These are phyloP conservation scores for Thera obeliscata DNA, from an alignment of 2,888 invertebrate genomes.

Conservation along the genomic window DNA sequence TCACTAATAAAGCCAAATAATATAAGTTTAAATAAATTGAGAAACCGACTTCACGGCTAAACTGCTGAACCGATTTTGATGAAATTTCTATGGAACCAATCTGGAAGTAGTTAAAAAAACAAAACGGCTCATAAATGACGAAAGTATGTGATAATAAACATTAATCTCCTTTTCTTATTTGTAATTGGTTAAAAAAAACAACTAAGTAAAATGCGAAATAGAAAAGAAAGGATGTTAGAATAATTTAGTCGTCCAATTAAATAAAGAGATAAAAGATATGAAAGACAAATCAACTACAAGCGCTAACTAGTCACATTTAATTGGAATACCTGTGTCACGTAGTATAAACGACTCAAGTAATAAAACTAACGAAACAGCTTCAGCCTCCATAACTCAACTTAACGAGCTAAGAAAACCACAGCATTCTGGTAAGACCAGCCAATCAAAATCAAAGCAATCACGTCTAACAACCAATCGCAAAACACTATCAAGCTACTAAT, in stretches of 20 bases:
- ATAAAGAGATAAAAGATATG: background rate
- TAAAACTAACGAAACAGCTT: constrained; percentile 17
- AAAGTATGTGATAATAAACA: too few relatives aligned
- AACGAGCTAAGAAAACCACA: constrained; percentile 25
- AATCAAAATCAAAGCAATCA: constrained; percentile 23
- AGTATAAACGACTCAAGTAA: constrained; percentile 21
- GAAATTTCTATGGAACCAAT: too few relatives aligned
- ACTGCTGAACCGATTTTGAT: too few relatives aligned
- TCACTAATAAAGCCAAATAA: background rate
- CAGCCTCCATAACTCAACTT: constrained; percentile 14
- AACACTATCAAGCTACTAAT: constrained; percentile 8
- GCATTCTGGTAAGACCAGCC: constrained; percentile 17
- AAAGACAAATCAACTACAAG: background rate
- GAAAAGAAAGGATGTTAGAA: background rate
- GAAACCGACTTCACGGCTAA: too few relatives aligned
- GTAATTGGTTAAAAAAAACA: background rate
- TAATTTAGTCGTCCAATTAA: background rate
- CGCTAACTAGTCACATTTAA: constrained; percentile 6
- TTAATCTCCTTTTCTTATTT: too few relatives aligned
- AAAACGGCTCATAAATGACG: too few relatives aligned
- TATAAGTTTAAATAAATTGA: too few relatives aligned
- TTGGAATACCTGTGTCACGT: constrained; percentile 8
- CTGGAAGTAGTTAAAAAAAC: too few relatives aligned
- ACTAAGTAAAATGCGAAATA: background rate
- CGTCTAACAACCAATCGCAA: constrained; percentile 22